These are phyloP conservation scores for Cebidichthys violaceus DNA, from an alignment of 2,113 vertebrate species.

Conservation along the genomic window DNA sequence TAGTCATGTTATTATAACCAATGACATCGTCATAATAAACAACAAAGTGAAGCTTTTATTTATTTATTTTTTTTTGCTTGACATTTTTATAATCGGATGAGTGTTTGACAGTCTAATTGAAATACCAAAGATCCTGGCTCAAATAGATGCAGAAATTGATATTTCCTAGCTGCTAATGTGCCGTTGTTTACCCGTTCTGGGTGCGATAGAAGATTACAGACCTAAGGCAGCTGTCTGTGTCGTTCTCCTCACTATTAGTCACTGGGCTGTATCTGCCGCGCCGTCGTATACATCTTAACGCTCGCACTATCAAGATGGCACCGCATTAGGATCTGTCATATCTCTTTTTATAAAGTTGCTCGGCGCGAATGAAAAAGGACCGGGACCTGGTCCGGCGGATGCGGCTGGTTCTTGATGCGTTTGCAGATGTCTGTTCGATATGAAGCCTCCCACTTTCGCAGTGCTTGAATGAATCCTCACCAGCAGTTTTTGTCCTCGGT, in stretches of 20 bases:
- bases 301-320: conserved; percentile 62
- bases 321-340: conserved; percentile 67
- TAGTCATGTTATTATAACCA: conserved; percentile 12
- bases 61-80: not conserved
- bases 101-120: conserved; percentile 41
- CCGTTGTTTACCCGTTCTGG: conserved; percentile 48
- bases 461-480: conserved; percentile 37
- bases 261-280: conserved; percentile 58
- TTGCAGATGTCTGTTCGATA: conserved; percentile 68
- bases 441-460: conserved; percentile 29
- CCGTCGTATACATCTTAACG: conserved; percentile 60
- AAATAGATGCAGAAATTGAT: conserved; percentile 56
- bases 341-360: conserved; percentile 61
- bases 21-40: not conserved
- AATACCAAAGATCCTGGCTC: conserved; percentile 20
- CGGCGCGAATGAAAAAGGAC: conserved; percentile 35
- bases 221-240: conserved; percentile 60
- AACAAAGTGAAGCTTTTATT: conserved; percentile 2
- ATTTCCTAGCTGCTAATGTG: conserved; percentile 63
- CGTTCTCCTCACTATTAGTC: conserved; percentile 64
- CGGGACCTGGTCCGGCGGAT: conserved; percentile 20
- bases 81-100: conserved; percentile 31
- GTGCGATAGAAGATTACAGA: conserved; percentile 55
- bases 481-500: conserved; percentile 43
- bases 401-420: conserved; percentile 54